A percentile compares a stretch with the other conserved stretches of the same genome.
These are phyloP conservation scores for Pangasius krempfi DNA, from an alignment of 2,797 vertebrate genomes.

Conservation along the genomic window DNA sequence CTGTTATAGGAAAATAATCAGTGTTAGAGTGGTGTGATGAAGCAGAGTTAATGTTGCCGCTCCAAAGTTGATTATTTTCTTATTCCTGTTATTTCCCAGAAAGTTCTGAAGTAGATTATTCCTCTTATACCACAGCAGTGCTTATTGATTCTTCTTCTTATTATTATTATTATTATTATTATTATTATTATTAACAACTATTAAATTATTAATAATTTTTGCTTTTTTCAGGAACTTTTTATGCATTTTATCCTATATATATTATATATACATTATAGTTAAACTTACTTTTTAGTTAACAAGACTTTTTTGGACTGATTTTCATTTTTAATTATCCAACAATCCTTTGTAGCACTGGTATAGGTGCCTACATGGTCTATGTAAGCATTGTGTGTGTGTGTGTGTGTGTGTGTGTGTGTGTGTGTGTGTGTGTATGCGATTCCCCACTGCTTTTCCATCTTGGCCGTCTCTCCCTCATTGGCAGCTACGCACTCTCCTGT, in stretches of 20 bases:
- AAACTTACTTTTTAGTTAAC: not conserved
- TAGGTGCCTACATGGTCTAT: not conserved
- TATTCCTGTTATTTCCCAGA: not conserved
- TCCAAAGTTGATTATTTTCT: not conserved
- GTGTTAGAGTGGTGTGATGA: not conserved
- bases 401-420: not conserved
- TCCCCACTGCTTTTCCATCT: slow-evolving; percentile 34
- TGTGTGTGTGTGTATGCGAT: slow-evolving; percentile 10
- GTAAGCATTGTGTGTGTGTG: not conserved
- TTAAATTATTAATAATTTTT: not conserved
- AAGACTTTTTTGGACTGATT: not conserved
- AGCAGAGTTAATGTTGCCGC: not conserved
- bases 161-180: too few species aligned
- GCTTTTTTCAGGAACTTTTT: not conserved
- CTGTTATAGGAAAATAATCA: not conserved
- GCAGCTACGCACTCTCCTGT: slow-evolving; percentile 54
- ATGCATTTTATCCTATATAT: not conserved
- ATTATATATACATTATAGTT: not conserved
- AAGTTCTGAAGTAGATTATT: not conserved
- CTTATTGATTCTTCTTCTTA: too few species aligned
- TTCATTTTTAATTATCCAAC: not conserved
- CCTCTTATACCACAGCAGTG: not conserved
- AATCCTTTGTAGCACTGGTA: not conserved
- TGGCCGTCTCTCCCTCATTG: slow-evolving; percentile 47
- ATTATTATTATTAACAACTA: not conserved